These are phyloP conservation scores for Parochlus steinenii DNA, from an alignment of 2,888 invertebrate genomes.

Conservation along the genomic window DNA sequence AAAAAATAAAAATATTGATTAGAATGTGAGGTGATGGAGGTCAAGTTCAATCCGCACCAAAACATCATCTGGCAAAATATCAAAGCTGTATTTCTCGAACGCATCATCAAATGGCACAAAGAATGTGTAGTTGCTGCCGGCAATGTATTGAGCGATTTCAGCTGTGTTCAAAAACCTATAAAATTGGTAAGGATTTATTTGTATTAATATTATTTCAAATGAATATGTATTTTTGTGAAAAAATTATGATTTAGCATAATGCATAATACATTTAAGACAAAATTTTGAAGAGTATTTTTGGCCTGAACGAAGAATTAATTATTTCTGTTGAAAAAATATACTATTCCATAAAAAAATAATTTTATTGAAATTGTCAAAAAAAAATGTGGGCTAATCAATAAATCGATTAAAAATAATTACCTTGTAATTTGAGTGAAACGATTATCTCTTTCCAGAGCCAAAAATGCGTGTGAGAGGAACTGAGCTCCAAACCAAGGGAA, in stretches of 20 bases:
- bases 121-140: conserved; percentile 48
- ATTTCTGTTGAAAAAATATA: background rate
- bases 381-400: background rate
- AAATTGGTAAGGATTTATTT: too few relatives aligned
- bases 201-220: too few relatives aligned
- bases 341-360: background rate
- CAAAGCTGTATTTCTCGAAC: conserved; percentile 41
- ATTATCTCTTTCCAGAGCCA: conserved; percentile 39
- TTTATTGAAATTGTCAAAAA: background rate
- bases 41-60: conserved; percentile 19
- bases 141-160: conserved; percentile 41
- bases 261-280: too few relatives aligned
- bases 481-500: conserved; percentile 49
- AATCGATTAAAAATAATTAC: too few relatives aligned
- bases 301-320: background rate
- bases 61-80: conserved; percentile 37
- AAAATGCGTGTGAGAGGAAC: conserved; percentile 43
- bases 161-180: conserved; percentile 40
- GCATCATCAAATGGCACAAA: conserved; percentile 53
- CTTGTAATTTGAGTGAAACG: conserved; percentile 38
- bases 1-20: conserved; percentile 16
- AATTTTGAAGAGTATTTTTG: too few relatives aligned
- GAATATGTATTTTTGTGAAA: too few relatives aligned
- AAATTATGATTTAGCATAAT: too few relatives aligned
- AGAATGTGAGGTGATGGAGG: background rate